Conservation (phyloP, 1,140 invertebrate genomes). For the Rhagoletis zephyria region DNA sequence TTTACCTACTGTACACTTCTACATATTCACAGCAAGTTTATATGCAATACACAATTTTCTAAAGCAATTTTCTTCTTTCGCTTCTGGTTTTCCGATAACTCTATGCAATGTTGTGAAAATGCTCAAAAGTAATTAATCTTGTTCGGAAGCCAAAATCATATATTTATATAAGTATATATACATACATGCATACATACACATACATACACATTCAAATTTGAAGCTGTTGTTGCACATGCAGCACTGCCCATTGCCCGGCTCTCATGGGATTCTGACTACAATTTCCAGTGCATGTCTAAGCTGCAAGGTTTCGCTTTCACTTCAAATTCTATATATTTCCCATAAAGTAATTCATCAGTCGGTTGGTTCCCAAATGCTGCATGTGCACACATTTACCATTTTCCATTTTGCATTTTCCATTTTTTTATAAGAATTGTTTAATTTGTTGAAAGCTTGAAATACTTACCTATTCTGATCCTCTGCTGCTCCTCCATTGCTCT, state of each 20-base stretch:
- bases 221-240: no score
- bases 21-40: background rate
- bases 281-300: constrained; percentile 9
- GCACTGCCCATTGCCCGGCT: background rate
- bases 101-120: constrained; percentile 9
- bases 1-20: background rate
- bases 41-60: background rate
- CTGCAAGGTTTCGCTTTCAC: constrained; percentile 43
- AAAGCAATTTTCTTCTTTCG: background rate
- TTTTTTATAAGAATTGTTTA: constrained; percentile 29
- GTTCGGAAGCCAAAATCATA: background rate
- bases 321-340: constrained; percentile 35
- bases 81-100: background rate
- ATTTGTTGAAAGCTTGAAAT: constrained; percentile 36
- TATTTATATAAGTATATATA: background rate
- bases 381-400: background rate
- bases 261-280: constrained; percentile 9
- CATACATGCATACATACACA: background rate
- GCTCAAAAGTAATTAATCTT: constrained; percentile 34
- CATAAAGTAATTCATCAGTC: constrained; percentile 46
- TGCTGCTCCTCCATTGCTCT: background rate
- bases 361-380: constrained; percentile 3
- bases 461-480: background rate
- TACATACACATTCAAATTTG: background rate
- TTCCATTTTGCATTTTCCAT: background rate